Base-by-base conservation (phyloP, 1,140 invertebrate genomes). In the Rhyzopertha dominica region DNA sequence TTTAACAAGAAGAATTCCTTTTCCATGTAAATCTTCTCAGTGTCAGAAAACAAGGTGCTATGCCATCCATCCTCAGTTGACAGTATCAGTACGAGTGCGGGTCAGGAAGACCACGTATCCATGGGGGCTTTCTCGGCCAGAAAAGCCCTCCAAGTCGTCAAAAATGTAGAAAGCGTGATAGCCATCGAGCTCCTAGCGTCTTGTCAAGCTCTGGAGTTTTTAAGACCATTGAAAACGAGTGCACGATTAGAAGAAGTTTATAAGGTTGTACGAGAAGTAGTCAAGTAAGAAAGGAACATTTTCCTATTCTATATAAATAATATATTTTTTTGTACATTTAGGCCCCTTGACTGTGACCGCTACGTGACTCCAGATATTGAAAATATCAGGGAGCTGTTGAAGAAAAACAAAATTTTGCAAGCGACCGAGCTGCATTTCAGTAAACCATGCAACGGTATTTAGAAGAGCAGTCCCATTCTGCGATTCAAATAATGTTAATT, bases 11-110 rank as follows among this genome's bases (percentile, higher is more conserved):
- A n/a, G 5, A 5, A 29, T 5, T 13, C 12, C 9, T 14, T 4
- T 14, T 5, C 12, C 9, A 4, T 13, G 12, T 29, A 14, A 13
- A 5, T 29, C 12, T 4, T 13, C 1, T 29, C 49, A 77, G 79
- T 82, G 25, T 81, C 80, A 1, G 84, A 86, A 64, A 86, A 86
- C 62, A 87, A 86, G 63, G 81, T 83, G 5, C 62, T 85, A 5
- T 85, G 83, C 55, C 84, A 86, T 66, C 84, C 84, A 8, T 74
- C 82, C 4, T 82, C 80, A n/a, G 80, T 84, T 5, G 84, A 85
- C 62, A 83, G 79, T 18, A 62, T 87, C 35, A 79, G 80, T 36
- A 86, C 84, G 0, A 83, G 80, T 59, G 84, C 81, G 9, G 82
- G 80, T 19, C 82, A 81, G n/a, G 84, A 86, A 66, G 84, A 86